Conservation (phyloP, 2,113 vertebrate species). For the Plectropomus leopardus region DNA sequence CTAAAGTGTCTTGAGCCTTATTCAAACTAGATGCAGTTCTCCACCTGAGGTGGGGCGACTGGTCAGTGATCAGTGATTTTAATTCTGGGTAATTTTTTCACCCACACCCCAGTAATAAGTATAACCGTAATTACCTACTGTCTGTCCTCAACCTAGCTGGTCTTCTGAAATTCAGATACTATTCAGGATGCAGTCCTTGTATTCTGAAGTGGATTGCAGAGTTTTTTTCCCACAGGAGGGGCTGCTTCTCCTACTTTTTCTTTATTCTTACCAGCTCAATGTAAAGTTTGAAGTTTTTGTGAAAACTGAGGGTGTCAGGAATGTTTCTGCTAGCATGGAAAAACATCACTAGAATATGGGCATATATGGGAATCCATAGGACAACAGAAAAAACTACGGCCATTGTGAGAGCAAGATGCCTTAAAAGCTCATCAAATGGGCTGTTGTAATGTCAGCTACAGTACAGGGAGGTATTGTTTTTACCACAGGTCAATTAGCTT, state of each 20-base stretch:
- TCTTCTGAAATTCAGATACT: background rate
- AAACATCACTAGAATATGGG: background rate
- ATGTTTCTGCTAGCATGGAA: background rate
- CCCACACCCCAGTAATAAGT: background rate
- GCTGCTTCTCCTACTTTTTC: background rate
- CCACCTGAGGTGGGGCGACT: background rate
- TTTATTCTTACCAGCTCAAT: background rate
- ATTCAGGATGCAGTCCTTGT: background rate
- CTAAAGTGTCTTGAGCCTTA: background rate
- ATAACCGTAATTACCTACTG: background rate
- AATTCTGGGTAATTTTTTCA: no score
- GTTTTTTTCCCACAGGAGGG: background rate
- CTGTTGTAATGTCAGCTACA: background rate
- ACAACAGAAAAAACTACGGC: background rate
- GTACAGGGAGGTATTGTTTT: background rate
- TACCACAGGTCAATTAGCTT: no score
- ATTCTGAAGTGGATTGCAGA: background rate
- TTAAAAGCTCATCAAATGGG: background rate
- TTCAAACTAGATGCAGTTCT: background rate
- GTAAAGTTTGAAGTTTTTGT: background rate
- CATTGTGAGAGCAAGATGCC: background rate
- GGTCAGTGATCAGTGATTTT: background rate
- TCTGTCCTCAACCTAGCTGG: background rate
- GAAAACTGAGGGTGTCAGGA: background rate
- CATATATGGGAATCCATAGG: background rate